Evolutionary conservation across 2,797 vertebrate species (phyloP), one percentile per base, ranked within the genome.

Genomic region (Psittacula echo): DNA sequence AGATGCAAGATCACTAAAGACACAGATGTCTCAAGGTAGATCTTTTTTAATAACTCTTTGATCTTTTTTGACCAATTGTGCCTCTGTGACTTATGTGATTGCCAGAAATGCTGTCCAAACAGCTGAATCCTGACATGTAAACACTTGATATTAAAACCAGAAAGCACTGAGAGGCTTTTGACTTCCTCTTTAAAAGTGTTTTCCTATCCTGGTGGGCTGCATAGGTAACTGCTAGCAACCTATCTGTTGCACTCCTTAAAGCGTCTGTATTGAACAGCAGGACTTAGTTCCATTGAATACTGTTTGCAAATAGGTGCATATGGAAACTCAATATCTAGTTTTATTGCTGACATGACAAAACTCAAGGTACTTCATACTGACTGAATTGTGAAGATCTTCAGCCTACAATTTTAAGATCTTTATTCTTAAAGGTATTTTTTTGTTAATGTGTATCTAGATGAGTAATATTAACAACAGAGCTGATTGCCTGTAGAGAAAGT

Each of bases 11-110:
- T 97, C 98, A 80, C 94, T 98, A 93, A 98, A 98, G 97, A 93
- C 98, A 73, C 98, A 98, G 83, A 97, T 98, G 96, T 98, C 98
- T 60, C 97, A 99, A 98, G 98, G 98, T 99, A 98, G 98, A 91
- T 72, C 2, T 37, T 66, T 58, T 42, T 56, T 2, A 66, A 29
- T 70, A 64, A 61, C 19, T 62, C 29, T 85, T 15, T 21, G 34
- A 7, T 53, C 3, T 48, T 62, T 64, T 81, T 71, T 92, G 30
- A 79, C 16, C 14, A 18, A 0, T 60, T 1, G 0, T 83, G 32
- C 7, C 27, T 11, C 1, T 5, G 1, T 85, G 32, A 60, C 44
- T 79, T 87, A 67, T 18, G 30, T 72, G 62, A 5, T 67, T 76
- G 27, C 47, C 51, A 79, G 61, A 77, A 89, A 56, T 8, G 11